Base-by-base conservation (phyloP, 1,140 invertebrate genomes). In the Trachymyrmex cornetzi region DNA sequence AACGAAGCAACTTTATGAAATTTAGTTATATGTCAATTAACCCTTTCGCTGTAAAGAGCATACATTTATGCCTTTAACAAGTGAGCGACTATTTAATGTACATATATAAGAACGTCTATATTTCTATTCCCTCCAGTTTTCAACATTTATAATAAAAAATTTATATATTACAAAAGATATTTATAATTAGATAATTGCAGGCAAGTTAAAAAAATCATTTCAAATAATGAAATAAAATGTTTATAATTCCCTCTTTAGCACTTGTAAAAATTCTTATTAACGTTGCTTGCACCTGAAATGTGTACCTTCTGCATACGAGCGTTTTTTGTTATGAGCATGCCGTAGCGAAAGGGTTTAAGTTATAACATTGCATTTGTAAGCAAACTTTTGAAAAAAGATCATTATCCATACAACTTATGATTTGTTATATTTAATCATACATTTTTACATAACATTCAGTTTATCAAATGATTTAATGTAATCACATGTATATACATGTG, bases 361-460 rank as follows among this genome's bases (percentile, higher is more conserved):
- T 77, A 75, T 77, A 85, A 88, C 74, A 81, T 88, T 87, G 89
- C 84, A 91, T 91, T 90, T 91, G 63, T 5, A 66, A 75, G 59
- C 72, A 87, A 88, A 86, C 22, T 86, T 90, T 90, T 80, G 24
- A 88, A 90, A 88, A 90, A 55, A 79, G 22, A 14, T 88, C n/a
- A 86, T 80, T 38, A 75, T 50, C 22, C 3, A n/a, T 75, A 27
- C 38, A 74, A 61, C 34, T 77, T 81, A 90, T 79, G 53, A 71
- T 90, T 89, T 64, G 11, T 72, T 72, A 71, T 50, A 44, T n/a
- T 79, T 44, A 55, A 38, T 48, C 2, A 61, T 22, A 77, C 7
- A 66, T 22, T 82, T 72, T 61, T 38, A 24, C 12, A 22, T 27
- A 38, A 34, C 19, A n/a, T 19, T 57, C 30, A 69, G 19, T 16